Evolutionary conservation across 2,888 invertebrate species (phyloP), one percentile per base, ranked within the genome.

Genomic region (Lycophotia porphyrea): DNA sequence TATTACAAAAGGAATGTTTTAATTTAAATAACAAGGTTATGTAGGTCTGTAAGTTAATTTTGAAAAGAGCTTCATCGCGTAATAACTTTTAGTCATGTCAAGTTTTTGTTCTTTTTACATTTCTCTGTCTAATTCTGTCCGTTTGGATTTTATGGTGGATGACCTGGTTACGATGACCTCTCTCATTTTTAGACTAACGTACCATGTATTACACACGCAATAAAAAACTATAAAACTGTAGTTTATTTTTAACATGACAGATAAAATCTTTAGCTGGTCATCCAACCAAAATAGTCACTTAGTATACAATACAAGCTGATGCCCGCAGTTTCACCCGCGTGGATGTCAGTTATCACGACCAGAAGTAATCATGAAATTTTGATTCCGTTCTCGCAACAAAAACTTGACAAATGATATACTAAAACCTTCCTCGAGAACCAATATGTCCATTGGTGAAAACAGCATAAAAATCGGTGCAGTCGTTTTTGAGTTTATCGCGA

Each of bases 61-160:
- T 9, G 15, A 34, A 81, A 69, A 58, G 27, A 52, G 61, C 3
- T 76, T 24, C 68, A 42, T 82, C 31, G 78, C 82, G 44, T 81
- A 78, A n/a, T 27, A 13, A n/a, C 11, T 44, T 67, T 76, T 15
- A 55, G 3, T 52, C 52, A 36, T 73, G 74, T 63, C 34, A 74
- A 66, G 27, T 68, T 52, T 42, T 44, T 55, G 60, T 18, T 5
- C 11, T 36, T 55, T 64, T 58, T 44, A 24, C 31, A 9, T 58
- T 39, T 8, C 18, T 18, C 31, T 44, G 44, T 71, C 76, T 52
- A 27, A 68, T 68, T 52, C 44, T 44, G 64, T 77, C 61, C 18
- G 52, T 61, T 78, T 36, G 15, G 0, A 52, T 82, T 82, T 72
- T 11, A 70, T 61, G 55, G 31, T 60, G 61, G 31, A 18, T n/a